These are phyloP conservation scores for Muscidifurax raptorellus DNA, from an alignment of 1,140 invertebrate species.

Conservation along the genomic window DNA sequence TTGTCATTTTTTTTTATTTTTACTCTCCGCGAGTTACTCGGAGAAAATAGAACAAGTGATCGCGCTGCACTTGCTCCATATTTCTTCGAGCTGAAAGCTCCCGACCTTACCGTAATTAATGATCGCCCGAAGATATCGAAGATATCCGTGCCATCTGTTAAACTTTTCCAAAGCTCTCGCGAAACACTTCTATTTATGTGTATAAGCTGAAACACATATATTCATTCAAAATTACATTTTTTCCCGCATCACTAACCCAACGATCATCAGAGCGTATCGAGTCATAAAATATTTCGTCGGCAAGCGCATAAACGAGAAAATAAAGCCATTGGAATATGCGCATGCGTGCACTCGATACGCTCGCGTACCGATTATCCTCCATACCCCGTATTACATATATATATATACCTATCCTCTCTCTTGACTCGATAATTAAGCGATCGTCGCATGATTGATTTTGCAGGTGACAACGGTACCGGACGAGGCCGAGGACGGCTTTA, in stretches of 20 bases:
- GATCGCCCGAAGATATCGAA: constrained; percentile 28
- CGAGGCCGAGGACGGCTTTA: constrained; percentile 70
- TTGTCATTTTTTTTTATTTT: not conserved
- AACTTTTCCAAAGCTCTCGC: not conserved
- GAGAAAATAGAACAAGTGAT: not conserved
- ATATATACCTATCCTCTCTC: not conserved
- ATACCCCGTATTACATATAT: too few relatives aligned
- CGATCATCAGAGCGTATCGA: not conserved
- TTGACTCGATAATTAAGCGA: not conserved
- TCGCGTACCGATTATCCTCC: too few relatives aligned
- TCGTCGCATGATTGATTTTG: constrained; percentile 53
- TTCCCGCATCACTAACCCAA: not conserved
- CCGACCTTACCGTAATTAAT: constrained; percentile 35
- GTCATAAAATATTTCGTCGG: too few relatives aligned
- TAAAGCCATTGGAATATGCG: too few relatives aligned
- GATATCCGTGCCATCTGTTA: constrained; percentile 12
- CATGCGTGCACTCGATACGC: too few relatives aligned
- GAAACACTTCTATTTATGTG: not conserved
- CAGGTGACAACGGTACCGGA: constrained; percentile 74
- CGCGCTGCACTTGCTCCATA: constrained; percentile 3
- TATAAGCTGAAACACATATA: constrained; percentile 10
- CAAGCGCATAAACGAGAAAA: too few relatives aligned
- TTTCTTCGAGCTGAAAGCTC: constrained; percentile 29
- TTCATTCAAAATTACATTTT: not conserved
- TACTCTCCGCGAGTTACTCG: not conserved